Base-by-base conservation (phyloP, 2,113 vertebrate genomes). In the Oncorhynchus keta region DNA sequence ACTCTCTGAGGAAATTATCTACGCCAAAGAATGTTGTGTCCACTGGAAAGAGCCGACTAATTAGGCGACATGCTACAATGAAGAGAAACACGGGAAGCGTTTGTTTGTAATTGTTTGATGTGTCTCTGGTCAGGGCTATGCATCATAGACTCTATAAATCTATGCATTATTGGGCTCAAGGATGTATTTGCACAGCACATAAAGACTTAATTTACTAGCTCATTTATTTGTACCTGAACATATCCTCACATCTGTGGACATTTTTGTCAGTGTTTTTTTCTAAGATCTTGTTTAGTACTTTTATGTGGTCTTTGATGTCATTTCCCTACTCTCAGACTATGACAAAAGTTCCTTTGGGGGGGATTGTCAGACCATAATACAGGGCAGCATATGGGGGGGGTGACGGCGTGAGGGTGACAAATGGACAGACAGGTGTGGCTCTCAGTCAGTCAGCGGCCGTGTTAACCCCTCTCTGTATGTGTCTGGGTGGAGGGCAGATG, bases 341-440 rank as follows among this genome's bases (percentile, higher is more conserved):
- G 70, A 14, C 16, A 55, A 55, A 14, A 55, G 12, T 55, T 16
- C 51, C 51, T 55, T 28, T 73, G 28, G 71, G 26, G 59, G 59
- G 5, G 8, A 24, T 22, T 55, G 51, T 55, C 16, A 18, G 51
- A 18, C 51, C 51, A 12, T 45, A 45, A 55, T 16, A 18, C 51
- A 55, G 16, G 51, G 51, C 5, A 18, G 5, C 13, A 55, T 5
- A 55, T 55, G 55, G 68, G 73, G 73, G 73, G 73, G 65, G 74
- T 78, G 85, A 18, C 64, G 62, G 39, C 35, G 1, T 57, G 9
- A 78, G 78, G 39, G 18, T 78, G 85, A 87, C 88, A 92, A 89
- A 92, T 90, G 83, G 79, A 77, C n/a, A 65, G 77, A 91, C 89
- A 91, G 90, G 85, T 91, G 90, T 80, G 79, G 70, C 45, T 16